Base-by-base conservation (phyloP, 1,140 invertebrate genomes). In the Drosophila auraria region DNA sequence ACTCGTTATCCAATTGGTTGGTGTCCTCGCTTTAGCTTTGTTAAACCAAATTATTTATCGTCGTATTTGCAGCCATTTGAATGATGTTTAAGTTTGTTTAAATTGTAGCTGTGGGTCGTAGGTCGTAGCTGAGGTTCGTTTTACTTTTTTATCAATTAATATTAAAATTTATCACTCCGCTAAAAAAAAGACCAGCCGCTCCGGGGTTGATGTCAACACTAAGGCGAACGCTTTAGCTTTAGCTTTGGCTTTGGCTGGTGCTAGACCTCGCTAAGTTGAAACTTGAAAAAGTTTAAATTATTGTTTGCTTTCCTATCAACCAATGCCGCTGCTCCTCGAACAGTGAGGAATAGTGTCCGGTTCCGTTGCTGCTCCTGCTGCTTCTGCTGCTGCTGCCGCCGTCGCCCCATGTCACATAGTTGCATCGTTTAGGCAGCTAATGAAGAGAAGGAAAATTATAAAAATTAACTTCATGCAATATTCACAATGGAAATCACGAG, bases 321-420 rank as follows among this genome's bases (percentile, higher is more conserved):
- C 23, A 49, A 42, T 60, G 7, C 12, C 15, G 42, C 5, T 20
- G 23, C 36, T 38, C 42, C 50, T 42, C 36, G 33, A 20, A 45
- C 5, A 40, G 36, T 25, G 25, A 57, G 25, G 25, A 40, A 57
- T 57, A 40, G 54, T 40, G 36, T 40, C 2, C 5, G 36, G 54
- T 38, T 60, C 40, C 23, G 53, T 51, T 40, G 74, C 42, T 38
- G 53, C 30, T 45, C 45, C 7, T 30, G 27, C 27, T 30, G 27
- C 27, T 30, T 6, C 27, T 51, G 23, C 38, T 50, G 57, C 45
- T 65, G 62, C 54, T 56, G 51, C 53, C 17, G 56, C 42, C 45
- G 57, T 58, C 59, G 71, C 45, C 49, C 51, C 54, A 58, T 71
- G 63, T 89, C 74, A 87, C 86, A 87, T 87, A 79, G 80, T 81